Evolutionary conservation across 2,113 vertebrate species (phyloP), one percentile per base, ranked within the genome.

Genomic region (Phyllopteryx taeniolatus): DNA sequence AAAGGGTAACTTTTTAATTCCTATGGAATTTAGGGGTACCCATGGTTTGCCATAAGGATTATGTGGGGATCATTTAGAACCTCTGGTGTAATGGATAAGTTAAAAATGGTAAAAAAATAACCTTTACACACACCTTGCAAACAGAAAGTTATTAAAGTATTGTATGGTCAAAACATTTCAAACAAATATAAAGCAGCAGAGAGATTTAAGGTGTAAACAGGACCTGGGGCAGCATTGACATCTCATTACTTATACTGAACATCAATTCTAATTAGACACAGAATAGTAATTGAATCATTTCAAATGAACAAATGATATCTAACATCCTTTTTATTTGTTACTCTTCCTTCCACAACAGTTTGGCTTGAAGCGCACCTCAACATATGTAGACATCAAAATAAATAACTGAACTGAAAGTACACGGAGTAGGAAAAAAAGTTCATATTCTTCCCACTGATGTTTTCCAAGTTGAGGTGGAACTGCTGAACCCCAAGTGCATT

Each of bases 311-410:
- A 31, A 60, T 66, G 67, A 72, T 33, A 75, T 72, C 2, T 6
- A 17, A 85, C 39, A 84, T 68, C 75, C 31, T 2, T 68, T 69
- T 57, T 57, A 57, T 86, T 90, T 84, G 81, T 47, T 85, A 56
- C 33, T 72, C 57, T 59, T 66, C 6, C 57, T 59, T 66, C 8
- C 5, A 60, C 46, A 73, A 82, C 68, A 84, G 71, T 76, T 64
- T 71, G 20, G 81, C 51, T 76, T 39, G 9, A 70, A 60, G n/a
- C 11, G 47, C 57, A 77, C n/a, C 63, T 63, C 19, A 57, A 39
- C 27, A 57, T 54, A 57, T 66, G 65, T 14, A 22, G 19, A 31
- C 39, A 76, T 51, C 68, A 35, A 51, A 79, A 76, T 82, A 74
- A 81, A 79, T 64, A 79, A 22, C 49, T 15, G 15, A 17, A 72